Conservation (phyloP, 2,797 vertebrate species). For the Peromyscus nudipes region DNA sequence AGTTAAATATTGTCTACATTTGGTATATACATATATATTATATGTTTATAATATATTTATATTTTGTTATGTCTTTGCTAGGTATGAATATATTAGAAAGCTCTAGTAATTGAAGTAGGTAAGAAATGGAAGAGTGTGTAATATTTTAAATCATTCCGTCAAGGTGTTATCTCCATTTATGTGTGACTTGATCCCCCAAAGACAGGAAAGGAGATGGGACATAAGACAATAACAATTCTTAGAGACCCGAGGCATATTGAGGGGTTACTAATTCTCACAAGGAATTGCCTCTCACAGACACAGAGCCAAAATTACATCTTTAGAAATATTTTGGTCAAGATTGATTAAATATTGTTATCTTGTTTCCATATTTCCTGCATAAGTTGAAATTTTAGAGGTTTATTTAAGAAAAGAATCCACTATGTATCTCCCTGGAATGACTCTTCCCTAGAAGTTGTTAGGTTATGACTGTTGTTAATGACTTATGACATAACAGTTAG, state of each 20-base stretch:
- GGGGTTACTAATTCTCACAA: neutral
- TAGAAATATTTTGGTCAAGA: neutral
- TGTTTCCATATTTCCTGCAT: neutral
- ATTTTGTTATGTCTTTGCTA: neutral
- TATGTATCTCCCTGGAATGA: constrained; percentile 8
- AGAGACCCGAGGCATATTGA: neutral
- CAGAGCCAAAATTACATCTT: neutral
- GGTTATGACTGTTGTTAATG: constrained; percentile 42
- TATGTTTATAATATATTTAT: neutral
- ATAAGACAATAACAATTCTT: neutral
- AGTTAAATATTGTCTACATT: neutral
- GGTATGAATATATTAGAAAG: neutral
- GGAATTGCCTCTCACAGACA: neutral
- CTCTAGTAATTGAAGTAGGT: neutral
- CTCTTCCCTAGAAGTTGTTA: constrained; percentile 26
- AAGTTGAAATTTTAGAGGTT: constrained; percentile 56
- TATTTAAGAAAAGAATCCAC: constrained; percentile 39
- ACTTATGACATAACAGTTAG: constrained; percentile 52
- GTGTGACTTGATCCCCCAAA: neutral
- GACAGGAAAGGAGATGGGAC: neutral
- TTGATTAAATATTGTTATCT: neutral
- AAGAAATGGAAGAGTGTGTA: neutral
- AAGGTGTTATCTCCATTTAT: neutral
- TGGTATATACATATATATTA: neutral
- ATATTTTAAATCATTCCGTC: constrained; percentile 14